phyloP scores from a whole-genome alignment of 2,113 vertebrate species.

The Myotis brandtii region DNA sequence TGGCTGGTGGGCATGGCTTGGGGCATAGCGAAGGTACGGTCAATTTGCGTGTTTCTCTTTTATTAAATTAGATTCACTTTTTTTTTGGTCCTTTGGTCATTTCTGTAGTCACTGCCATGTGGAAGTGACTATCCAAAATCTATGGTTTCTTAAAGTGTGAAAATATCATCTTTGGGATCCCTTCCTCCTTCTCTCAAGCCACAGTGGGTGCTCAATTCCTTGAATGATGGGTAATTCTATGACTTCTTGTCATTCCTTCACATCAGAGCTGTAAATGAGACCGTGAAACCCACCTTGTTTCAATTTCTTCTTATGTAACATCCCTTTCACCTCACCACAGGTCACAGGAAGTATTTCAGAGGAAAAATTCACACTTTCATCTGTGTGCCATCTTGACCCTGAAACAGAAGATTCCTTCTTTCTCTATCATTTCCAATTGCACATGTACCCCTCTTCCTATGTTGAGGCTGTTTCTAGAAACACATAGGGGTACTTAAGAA shows the following conservation, averaged over 20 bases:
- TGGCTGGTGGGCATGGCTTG: too few relatives aligned
- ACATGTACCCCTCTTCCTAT: too few relatives aligned
- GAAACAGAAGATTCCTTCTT: conserved; percentile 48
- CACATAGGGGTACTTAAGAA: background rate
- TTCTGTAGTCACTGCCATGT: background rate
- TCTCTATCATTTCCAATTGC: background rate
- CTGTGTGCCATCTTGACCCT: background rate
- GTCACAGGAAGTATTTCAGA: conserved; percentile 57
- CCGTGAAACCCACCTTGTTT: background rate
- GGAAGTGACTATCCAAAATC: background rate
- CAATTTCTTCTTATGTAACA: conserved; percentile 57
- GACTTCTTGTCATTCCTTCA: background rate
- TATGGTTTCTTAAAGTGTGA: background rate
- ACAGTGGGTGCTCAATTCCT: background rate
- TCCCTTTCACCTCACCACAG: conserved; percentile 41
- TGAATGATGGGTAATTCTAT: background rate
- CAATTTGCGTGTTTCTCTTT: too few relatives aligned
- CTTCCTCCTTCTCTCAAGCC: background rate
- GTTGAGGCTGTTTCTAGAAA: background rate
- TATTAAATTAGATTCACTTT: background rate
- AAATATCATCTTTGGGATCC: background rate
- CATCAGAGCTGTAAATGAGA: background rate
- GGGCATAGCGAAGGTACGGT: too few relatives aligned
- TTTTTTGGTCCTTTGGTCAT: background rate
- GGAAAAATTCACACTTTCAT: background rate